Percentiles rank a stretch among this genome's conserved stretches.
Conservation (phyloP, 2,888 invertebrate genomes). For the Oeneis ivallda region DNA sequence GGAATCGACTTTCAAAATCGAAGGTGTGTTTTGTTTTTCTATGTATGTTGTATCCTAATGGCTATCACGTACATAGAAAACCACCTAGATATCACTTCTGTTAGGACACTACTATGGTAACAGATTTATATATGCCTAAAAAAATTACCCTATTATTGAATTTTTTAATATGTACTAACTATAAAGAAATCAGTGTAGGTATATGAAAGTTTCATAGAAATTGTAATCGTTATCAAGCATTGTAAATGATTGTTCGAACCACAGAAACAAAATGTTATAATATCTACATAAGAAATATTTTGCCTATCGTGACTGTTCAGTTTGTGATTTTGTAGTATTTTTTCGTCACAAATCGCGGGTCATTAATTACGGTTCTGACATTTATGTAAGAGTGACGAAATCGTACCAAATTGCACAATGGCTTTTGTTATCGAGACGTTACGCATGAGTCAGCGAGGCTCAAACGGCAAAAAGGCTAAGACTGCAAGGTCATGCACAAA, state of each 20-base stretch:
- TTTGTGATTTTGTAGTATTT: conserved; percentile 13
- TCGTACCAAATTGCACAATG: conserved; percentile 55
- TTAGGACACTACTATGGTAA: no score
- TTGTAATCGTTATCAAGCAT: neutral
- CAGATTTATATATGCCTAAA: no score
- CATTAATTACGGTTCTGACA: conserved; percentile 20
- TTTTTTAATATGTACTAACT: no score
- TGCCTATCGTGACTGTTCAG: no score
- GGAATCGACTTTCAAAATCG: no score
- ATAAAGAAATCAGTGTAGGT: neutral
- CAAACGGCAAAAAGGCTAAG: conserved; percentile 28
- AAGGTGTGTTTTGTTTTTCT: no score
- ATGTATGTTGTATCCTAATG: no score
- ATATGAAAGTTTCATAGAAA: neutral
- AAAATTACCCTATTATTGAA: no score
- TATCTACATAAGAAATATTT: neutral
- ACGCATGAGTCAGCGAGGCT: conserved; percentile 35
- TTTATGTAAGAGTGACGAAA: conserved; percentile 34
- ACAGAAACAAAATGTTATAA: conserved; percentile 1
- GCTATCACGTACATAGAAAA: no score
- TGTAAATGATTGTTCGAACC: neutral
- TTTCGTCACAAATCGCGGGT: conserved; percentile 2
- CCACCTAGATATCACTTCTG: no score
- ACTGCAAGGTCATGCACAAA: conserved; percentile 34
- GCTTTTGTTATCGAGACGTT: conserved; percentile 50